Evolutionary conservation across 2,113 vertebrate species (phyloP).

Genomic region (Chrysemys picta): DNA sequence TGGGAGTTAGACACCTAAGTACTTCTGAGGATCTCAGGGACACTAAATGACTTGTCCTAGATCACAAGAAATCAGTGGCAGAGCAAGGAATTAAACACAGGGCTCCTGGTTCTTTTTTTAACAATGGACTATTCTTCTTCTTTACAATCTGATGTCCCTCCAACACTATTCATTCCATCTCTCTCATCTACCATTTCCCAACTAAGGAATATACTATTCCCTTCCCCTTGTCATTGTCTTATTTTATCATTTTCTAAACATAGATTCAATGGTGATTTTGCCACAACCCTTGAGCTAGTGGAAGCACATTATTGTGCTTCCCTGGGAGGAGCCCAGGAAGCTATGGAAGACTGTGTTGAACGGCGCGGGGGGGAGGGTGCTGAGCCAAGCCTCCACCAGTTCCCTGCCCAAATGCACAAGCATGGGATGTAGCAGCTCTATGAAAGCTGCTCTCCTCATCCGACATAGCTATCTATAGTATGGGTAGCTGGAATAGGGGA

Average conservation of each 20-base stretch:
- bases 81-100: background rate
- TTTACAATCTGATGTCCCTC: background rate
- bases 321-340: background rate
- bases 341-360: background rate
- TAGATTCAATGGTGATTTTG: background rate
- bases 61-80: background rate
- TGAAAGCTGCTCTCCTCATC: background rate
- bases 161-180: background rate
- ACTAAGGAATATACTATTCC: background rate
- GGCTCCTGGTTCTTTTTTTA: background rate
- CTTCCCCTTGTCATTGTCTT: background rate
- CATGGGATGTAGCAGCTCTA: background rate
- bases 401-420: background rate
- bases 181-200: background rate
- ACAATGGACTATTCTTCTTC: background rate
- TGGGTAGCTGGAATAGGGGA: background rate
- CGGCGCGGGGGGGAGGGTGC: fast-evolving
- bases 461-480: fast-evolving
- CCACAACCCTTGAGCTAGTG: background rate
- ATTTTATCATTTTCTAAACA: background rate
- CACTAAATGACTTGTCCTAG: background rate
- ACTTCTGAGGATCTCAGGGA: background rate
- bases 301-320: background rate
- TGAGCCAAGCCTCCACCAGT: background rate
- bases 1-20: background rate